These are phyloP conservation scores for Digitonthophagus gazella DNA, from an alignment of 2,888 invertebrate genomes.

Conservation along the genomic window DNA sequence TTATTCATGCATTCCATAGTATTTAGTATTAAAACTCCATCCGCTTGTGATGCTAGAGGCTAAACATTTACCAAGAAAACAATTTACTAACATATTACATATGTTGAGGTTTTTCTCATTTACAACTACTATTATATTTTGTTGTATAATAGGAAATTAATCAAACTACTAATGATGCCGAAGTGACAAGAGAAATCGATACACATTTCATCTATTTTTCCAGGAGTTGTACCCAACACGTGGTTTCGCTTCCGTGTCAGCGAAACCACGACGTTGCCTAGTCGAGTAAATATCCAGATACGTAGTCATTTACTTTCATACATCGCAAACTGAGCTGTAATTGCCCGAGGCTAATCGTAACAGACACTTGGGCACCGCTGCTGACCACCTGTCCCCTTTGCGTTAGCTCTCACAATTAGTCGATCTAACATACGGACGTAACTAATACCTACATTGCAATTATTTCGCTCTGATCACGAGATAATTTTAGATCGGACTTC, in stretches of 20 bases:
- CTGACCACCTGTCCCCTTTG: conserved; percentile 12
- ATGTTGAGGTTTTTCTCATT: too few species aligned
- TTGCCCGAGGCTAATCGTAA: conserved; percentile 10
- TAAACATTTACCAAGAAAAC: too few species aligned
- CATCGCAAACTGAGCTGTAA: conserved; percentile 8
- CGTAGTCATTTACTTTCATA: conserved; percentile 17
- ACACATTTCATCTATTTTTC: not conserved
- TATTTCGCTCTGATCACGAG: not conserved
- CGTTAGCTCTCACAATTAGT: not conserved
- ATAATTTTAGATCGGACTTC: not conserved
- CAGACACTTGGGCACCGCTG: conserved; percentile 19
- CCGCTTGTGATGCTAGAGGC: too few species aligned
- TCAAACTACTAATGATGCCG: not conserved
- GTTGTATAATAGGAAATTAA: too few species aligned
- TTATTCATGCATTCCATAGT: too few species aligned
- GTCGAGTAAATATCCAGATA: not conserved
- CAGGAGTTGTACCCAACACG: not conserved
- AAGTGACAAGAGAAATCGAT: not conserved
- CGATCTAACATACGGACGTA: not conserved
- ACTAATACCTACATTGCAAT: not conserved
- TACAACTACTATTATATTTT: too few species aligned
- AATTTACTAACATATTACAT: too few species aligned
- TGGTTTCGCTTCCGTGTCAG: not conserved
- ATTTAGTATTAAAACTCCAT: too few species aligned
- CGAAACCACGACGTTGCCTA: not conserved